These are phyloP conservation scores for Pangasianodon hypophthalmus DNA, from an alignment of 2,113 vertebrate species.

Conservation along the genomic window DNA sequence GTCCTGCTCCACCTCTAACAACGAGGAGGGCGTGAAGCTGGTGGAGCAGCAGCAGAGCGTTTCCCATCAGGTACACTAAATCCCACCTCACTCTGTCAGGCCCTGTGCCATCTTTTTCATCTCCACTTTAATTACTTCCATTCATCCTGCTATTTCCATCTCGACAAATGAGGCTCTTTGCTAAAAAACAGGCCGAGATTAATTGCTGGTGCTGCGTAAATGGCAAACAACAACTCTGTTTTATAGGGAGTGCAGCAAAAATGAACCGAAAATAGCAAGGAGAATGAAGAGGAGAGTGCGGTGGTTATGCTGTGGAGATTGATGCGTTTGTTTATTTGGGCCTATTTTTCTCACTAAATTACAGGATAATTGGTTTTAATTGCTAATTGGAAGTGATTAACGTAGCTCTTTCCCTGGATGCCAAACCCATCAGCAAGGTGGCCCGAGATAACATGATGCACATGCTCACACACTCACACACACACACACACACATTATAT, in stretches of 20 bases:
- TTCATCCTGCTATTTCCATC: conserved; percentile 62
- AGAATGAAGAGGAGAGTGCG: conserved; percentile 32
- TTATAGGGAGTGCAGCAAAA: not conserved
- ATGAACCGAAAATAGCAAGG: not conserved
- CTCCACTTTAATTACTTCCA: conserved; percentile 61
- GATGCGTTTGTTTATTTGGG: conserved; percentile 48
- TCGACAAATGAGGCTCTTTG: conserved; percentile 51
- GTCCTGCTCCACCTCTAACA: conserved; percentile 97
- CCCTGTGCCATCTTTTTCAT: conserved; percentile 57
- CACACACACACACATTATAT: not conserved
- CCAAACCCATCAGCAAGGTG: conserved; percentile 97
- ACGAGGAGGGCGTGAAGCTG: conserved; percentile 95
- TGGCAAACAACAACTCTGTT: conserved; percentile 56
- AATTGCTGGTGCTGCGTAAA: conserved; percentile 51
- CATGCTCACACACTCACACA: not conserved
- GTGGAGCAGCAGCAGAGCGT: conserved; percentile 93
- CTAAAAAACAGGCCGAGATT: conserved; percentile 51
- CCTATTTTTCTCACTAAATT: conserved; percentile 61
- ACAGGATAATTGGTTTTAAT: conserved; percentile 68
- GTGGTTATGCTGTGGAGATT: conserved; percentile 60
- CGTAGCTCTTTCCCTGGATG: conserved; percentile 91
- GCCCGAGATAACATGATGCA: conserved; percentile 90
- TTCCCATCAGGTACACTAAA: conserved; percentile 87
- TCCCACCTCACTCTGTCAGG: conserved; percentile 9
- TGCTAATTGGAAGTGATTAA: conserved; percentile 92